Percentiles rank a stretch among this genome's conserved stretches.
These are phyloP conservation scores for Natrix natrix DNA, from an alignment of 2,797 vertebrate genomes.

Conservation along the genomic window DNA sequence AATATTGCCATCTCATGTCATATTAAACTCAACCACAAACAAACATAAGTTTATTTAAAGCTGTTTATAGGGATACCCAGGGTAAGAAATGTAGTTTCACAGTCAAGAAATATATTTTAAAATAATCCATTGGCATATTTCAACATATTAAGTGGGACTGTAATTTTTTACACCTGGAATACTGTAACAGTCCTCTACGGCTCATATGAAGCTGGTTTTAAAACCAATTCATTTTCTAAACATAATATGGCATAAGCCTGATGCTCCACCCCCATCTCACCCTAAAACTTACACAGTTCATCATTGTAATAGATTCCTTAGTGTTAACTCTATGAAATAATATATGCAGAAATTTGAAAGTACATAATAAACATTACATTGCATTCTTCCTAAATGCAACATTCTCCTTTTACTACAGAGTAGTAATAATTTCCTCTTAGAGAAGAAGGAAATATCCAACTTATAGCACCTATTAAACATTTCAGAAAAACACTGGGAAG, in stretches of 20 bases:
- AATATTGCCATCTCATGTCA: not conserved
- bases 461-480: not conserved
- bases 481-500: not conserved
- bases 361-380: not conserved
- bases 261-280: not conserved
- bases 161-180: not conserved
- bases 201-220: not conserved
- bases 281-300: not conserved
- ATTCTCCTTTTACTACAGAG: not conserved
- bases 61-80: not conserved
- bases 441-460: not conserved
- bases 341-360: not conserved
- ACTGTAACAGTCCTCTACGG: not conserved
- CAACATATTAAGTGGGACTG: not conserved
- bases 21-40: not conserved
- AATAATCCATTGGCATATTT: not conserved
- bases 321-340: not conserved
- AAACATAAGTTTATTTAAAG: not conserved
- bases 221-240: not conserved
- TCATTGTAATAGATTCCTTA: not conserved
- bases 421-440: not conserved
- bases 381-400: not conserved
- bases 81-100: not conserved
- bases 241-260: not conserved
- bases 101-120: not conserved